Evolutionary conservation across 2,888 invertebrate genomes (phyloP).

Genomic region (Ochropacha duplaris): DNA sequence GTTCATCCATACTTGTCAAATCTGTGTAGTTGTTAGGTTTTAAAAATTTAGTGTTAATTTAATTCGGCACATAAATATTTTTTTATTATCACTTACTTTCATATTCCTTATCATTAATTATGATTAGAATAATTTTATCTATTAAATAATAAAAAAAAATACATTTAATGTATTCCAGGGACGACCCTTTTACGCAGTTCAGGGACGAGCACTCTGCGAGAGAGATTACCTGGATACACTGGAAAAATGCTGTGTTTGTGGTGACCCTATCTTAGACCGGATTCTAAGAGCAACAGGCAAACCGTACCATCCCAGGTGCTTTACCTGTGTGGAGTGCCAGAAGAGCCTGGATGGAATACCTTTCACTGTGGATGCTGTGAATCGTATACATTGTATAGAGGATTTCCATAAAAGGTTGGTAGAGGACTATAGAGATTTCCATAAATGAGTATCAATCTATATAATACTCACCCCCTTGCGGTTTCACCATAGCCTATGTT

Average conservation of each 20-base stretch:
- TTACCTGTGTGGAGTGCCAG: constrained; percentile 97
- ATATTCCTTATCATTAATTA: no score
- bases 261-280: constrained; percentile 96
- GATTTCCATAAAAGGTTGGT: constrained; percentile 97
- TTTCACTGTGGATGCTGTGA: constrained; percentile 98
- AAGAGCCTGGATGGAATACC: constrained; percentile 98
- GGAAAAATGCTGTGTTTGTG: constrained; percentile 98
- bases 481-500: no score
- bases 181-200: constrained; percentile 97
- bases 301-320: constrained; percentile 98
- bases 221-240: constrained; percentile 97
- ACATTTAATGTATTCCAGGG: constrained; percentile 83
- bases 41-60: no score
- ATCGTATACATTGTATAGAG: constrained; percentile 98
- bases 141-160: not conserved
- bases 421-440: not conserved
- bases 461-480: no score
- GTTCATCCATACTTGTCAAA: no score
- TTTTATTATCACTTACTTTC: no score
- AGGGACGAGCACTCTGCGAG: constrained; percentile 97
- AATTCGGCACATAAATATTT: no score
- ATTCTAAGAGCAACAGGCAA: constrained; percentile 98
- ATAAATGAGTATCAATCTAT: not conserved
- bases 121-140: constrained; percentile 1
- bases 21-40: no score